Base-by-base conservation (phyloP, 2,888 invertebrate genomes). In the Rosalia funebris region DNA sequence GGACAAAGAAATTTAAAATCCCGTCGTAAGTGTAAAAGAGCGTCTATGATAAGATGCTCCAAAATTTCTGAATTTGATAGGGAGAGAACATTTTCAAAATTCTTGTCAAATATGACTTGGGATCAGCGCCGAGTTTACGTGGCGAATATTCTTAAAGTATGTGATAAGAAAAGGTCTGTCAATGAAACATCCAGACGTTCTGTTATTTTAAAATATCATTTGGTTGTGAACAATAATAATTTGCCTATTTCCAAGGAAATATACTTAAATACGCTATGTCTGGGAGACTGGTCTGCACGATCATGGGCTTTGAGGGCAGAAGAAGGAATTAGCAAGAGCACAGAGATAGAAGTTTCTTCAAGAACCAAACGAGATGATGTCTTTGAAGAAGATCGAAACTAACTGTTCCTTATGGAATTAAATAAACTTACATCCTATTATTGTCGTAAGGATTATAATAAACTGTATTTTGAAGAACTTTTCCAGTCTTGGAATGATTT, bases 401-500 rank as follows among this genome's bases (percentile, higher is more conserved):
- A 34, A n/a, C 12, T 11, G 34, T 45, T 44, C 45, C 32, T 56
- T 1, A 47, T 37, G 2, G 15, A 32, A 9, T 50, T 50, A 50
- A 42, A 41, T n/a, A 57, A 57, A 36, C 15, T 50, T 16, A 48
- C 57, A 9, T 46, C 60, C 20, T 62, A 56, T 31, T 60, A 57
- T 53, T 60, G 55, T 45, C 54, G 66, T 12, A 52, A 60, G 4
- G 52, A 62, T n/a, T 56, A 64, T 1, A 12, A 39, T 3, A 64
- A 60, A 63, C 46, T 67, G 2, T 70, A 69, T 46, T 48, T 69
- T 14, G 69, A 71, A 44, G 53, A 62, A 39, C 19, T 37, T 32
- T 60, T 68, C 57, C 59, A 57, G 12, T 36, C 61, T 4, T 42
- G n/a, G 37, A 58, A 17, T 20, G 46, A 68, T n/a, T 39, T 72